Evolutionary conservation across 1,140 invertebrate genomes (phyloP).

Genomic region (Leptonema lineaticorne): DNA sequence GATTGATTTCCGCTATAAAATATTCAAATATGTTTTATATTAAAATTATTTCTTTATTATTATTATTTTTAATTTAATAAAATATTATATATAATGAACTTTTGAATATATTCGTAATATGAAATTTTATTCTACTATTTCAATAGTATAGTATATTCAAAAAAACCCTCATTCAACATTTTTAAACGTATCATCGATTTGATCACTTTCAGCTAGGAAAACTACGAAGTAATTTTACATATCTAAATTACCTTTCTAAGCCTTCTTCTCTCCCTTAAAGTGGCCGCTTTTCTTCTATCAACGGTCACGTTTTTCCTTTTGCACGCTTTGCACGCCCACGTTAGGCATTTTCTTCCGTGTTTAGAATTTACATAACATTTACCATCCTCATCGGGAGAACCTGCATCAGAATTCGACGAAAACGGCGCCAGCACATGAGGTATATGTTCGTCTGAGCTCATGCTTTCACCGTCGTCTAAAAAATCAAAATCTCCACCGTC

Average conservation of each 20-base stretch:
- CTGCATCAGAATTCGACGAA: constrained; percentile 15
- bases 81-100: too few relatives aligned
- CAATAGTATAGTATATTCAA: too few relatives aligned
- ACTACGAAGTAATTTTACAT: too few relatives aligned
- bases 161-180: too few relatives aligned
- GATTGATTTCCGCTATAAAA: too few relatives aligned
- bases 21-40: not conserved
- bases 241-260: constrained; percentile 85
- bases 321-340: constrained; percentile 96
- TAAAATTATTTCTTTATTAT: not conserved
- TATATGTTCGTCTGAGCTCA: constrained; percentile 33
- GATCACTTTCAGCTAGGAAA: too few relatives aligned
- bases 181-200: too few relatives aligned
- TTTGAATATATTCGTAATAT: too few relatives aligned
- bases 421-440: constrained; percentile 37
- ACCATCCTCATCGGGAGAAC: constrained; percentile 1
- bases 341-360: constrained; percentile 71
- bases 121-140: too few relatives aligned
- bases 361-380: constrained; percentile 15
- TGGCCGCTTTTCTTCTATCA: constrained; percentile 94
- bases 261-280: constrained; percentile 86
- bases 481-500: constrained; percentile 30
- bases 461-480: constrained; percentile 33
- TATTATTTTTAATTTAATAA: too few relatives aligned
- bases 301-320: constrained; percentile 93